Evolutionary conservation across 64 coral and sea anemone species (phyloP).

Genomic region (Trachythela sp.): DNA sequence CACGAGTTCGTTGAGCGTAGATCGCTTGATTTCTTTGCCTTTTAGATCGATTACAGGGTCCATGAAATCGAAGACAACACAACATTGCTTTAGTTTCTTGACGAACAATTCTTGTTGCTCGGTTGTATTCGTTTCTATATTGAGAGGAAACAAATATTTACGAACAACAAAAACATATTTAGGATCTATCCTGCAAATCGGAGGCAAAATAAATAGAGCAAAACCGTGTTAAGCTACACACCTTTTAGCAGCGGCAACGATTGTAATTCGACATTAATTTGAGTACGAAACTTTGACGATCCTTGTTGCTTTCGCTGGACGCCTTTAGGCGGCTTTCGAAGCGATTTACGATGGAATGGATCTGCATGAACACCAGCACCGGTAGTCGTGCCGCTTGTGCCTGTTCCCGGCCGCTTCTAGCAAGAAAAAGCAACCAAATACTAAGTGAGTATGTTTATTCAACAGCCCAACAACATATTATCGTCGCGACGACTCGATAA

Average conservation of each 20-base stretch:
- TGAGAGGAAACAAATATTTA: constrained; percentile 14
- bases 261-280: constrained; percentile 84
- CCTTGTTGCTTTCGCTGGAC: constrained; percentile 96
- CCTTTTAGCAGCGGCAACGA: constrained; percentile 91
- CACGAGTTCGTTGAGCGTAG: constrained; percentile 89
- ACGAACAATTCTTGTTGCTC: constrained; percentile 99
- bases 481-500: not conserved
- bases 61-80: constrained; percentile 99
- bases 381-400: constrained; percentile 57
- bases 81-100: constrained; percentile 98
- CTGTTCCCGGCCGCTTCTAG: constrained; percentile 78
- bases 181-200: not conserved
- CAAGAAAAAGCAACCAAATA: constrained; percentile 48
- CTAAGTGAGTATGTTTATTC: constrained; percentile 44
- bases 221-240: constrained; percentile 35
- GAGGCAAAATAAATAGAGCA: not conserved
- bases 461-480: not conserved
- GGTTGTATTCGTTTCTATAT: constrained; percentile 79
- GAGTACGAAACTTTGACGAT: constrained; percentile 94
- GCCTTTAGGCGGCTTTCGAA: constrained; percentile 95
- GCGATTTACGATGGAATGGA: constrained; percentile 99
- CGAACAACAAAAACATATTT: not conserved
- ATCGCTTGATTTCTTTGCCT: constrained; percentile 98
- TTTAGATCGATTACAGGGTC: constrained; percentile 96
- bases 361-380: constrained; percentile 71